Base-by-base conservation (phyloP, 2,888 invertebrate genomes). In the Drosophila siamana region DNA sequence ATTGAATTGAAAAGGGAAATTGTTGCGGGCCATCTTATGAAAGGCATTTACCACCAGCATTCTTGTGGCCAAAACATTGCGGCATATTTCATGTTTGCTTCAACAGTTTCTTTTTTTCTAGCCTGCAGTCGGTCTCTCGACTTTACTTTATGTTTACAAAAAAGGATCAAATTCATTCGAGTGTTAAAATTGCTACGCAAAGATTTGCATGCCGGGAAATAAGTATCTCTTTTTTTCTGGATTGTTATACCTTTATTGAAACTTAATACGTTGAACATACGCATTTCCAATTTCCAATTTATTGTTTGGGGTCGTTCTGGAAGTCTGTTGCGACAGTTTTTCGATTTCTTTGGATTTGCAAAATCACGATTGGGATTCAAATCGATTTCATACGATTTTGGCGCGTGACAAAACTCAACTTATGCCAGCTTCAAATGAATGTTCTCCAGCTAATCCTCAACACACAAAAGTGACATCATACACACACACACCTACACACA, bases 41-140 rank as follows among this genome's bases (percentile, higher is more conserved):
- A 57, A 63, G 68, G 81, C 73, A 78, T 79, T 79, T 69, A 70
- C 78, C 78, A 66, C 69, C 67, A 88, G 78, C 72, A 83, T 85
- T 81, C 78, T 67, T 80, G 79, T 85, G 82, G 88, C 75, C 71
- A 86, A 72, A 86, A 84, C 68, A 80, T 77, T 80, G 85, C 50
- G 82, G 71, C 81, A 87, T 89, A 87, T 84, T 87, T 84, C 89
- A 89, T 88, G 83, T 89, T 78, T 74, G 87, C 87, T 66, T 67
- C 78, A 83, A 77, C 70, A 44, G 40, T 4, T 54, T 52, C 43
- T 36, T 38, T 52, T 47, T 36, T 38, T 46, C 9, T 11, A 22
- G 11, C 24, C 24, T 40, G 50, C 4, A 7, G 19, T 44, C n/a
- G 24, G n/a, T 44, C 8, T 22, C 16, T 16, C 22, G 15, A 40